Evolutionary conservation across 2,888 invertebrate species (phyloP), one percentile per base, ranked within the genome.

Genomic region (Brachyptera risi): DNA sequence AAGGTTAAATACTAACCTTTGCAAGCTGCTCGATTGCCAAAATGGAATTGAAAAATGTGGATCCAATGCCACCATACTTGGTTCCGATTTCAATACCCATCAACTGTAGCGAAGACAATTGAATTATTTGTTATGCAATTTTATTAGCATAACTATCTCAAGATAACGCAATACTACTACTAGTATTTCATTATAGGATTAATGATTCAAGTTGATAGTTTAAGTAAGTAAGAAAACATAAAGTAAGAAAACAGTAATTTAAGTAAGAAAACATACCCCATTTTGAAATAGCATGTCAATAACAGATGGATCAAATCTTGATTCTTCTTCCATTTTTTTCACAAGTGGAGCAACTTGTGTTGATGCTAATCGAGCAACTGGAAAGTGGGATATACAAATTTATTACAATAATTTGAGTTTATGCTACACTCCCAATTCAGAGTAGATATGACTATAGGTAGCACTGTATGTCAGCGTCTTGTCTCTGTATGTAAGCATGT

Each of bases 21-120:
- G 96, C 90, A 42, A 98, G 73, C 74, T 98, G 96, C 75, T 98
- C 97, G 1, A 98, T 90, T 0, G 90, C 86, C 61, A 97, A 74
- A 73, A 94, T 90, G 68, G 92, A 88, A 19, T 92, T 87, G 76
- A 96, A 88, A 76, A 98, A 97, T 50, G 88, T 86, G 65, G 90
- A 88, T 26, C 90, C 95, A 0, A 93, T 86, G 0, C 98, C 98
- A 60, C 91, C 92, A 75, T 92, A 91, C 68, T 96, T 87, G 1
- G 83, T 77, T 4, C 88, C 89, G 38, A 95, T 87, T 80, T 98
- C 96, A 60, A 97, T 84, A 0, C 92, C 93, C 92, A 96, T 92
- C 17, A 95, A 74, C 88, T 88, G 71, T 58, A 75, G 74, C 66
- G 60, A 65, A 61, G 64, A 19, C 21, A 3, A 11, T 5, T 31